Evolutionary conservation across 2,888 invertebrate species (phyloP).

Genomic region (Ormyrus rosae): DNA sequence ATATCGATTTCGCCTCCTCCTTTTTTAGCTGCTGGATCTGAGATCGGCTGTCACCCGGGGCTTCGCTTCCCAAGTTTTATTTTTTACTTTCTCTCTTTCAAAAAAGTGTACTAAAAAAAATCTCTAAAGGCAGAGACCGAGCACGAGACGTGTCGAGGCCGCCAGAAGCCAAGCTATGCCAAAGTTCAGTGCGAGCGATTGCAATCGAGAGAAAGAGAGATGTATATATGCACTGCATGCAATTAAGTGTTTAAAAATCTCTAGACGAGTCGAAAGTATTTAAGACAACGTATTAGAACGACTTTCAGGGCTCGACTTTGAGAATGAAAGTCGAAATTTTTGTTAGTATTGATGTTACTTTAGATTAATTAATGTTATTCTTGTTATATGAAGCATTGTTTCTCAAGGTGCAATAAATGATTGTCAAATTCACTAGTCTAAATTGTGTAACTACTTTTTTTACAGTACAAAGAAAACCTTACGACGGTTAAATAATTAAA

Average conservation of each 20-base stretch:
- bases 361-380: no score
- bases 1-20: background rate
- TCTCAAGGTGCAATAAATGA: no score
- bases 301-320: no score
- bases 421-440: no score
- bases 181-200: conserved; percentile 25
- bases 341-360: no score
- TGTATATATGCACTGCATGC: background rate
- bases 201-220: conserved; percentile 1
- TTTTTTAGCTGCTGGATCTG: background rate
- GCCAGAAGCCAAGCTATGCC: conserved; percentile 45
- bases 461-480: no score
- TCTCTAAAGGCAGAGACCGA: conserved; percentile 51
- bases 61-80: conserved; percentile 15
- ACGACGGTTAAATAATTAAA: no score
- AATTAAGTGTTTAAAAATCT: background rate
- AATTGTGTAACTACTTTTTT: no score
- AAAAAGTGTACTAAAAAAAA: conserved; percentile 38
- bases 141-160: conserved; percentile 44
- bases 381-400: no score
- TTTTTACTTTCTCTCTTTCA: conserved; percentile 6
- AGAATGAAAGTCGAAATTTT: no score
- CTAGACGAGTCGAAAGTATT: conserved; percentile 6
- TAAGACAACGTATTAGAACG: no score
- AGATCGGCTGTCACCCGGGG: conserved; percentile 52